Evolutionary conservation across 1,140 invertebrate species (phyloP).

Genomic region (Brachionus calyciflorus): DNA sequence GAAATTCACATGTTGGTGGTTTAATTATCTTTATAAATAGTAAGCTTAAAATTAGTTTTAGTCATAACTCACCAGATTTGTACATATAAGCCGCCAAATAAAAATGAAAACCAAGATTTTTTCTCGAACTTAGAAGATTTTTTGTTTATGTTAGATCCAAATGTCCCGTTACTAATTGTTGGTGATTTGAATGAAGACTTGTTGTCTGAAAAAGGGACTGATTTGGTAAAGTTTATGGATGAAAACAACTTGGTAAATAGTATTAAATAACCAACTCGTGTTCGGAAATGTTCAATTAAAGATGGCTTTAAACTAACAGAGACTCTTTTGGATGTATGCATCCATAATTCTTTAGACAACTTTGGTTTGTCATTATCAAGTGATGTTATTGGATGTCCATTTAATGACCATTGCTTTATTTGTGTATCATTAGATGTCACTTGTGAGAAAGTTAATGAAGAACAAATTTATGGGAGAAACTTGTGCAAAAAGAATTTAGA

Average conservation of each 20-base stretch:
- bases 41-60: too few species aligned
- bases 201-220: neutral
- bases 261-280: neutral
- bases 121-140: neutral
- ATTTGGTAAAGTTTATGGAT: neutral
- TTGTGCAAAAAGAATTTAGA: neutral
- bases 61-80: too few species aligned
- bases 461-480: neutral
- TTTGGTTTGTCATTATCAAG: neutral
- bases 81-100: too few species aligned
- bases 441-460: neutral
- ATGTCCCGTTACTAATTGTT: neutral
- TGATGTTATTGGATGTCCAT: neutral
- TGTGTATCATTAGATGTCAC: neutral
- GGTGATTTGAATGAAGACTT: neutral
- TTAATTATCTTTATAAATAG: too few species aligned
- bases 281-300: neutral
- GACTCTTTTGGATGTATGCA: neutral
- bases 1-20: too few species aligned
- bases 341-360: neutral
- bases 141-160: neutral
- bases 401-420: neutral
- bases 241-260: neutral
- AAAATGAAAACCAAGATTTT: neutral
- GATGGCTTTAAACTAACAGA: neutral